Evolutionary conservation across 2,888 invertebrate species (phyloP).

Genomic region (Scaptomyza flava): DNA sequence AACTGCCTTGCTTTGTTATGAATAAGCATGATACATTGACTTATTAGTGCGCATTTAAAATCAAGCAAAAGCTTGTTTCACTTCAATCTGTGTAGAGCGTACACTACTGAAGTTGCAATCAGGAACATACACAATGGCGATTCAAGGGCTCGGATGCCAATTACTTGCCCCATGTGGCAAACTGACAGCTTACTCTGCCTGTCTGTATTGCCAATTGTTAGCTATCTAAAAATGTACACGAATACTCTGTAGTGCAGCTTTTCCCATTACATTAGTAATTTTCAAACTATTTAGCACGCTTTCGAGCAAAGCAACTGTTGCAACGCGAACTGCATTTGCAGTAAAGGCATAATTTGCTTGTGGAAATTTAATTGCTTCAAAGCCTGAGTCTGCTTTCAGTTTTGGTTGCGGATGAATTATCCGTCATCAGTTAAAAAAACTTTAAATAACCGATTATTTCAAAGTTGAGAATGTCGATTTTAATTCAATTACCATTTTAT

Average conservation of each 20-base stretch:
- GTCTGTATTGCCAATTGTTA: conserved; percentile 17
- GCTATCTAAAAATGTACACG: conserved; percentile 18
- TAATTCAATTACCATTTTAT: too few species aligned
- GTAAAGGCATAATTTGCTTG: conserved; percentile 1
- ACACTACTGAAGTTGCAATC: conserved; percentile 43
- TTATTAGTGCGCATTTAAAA: conserved; percentile 42
- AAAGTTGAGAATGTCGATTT: too few species aligned
- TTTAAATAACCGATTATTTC: too few species aligned
- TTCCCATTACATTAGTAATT: background rate
- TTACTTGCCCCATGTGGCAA: conserved; percentile 7
- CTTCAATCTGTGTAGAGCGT: conserved; percentile 1
- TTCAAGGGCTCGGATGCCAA: background rate
- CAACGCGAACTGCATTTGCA: background rate
- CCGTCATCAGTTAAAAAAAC: too few species aligned
- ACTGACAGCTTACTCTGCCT: conserved; percentile 2
- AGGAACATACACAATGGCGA: conserved; percentile 18
- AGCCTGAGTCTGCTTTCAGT: too few species aligned
- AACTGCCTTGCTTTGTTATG: conserved; percentile 29
- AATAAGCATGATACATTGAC: conserved; percentile 15
- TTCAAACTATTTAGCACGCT: conserved; percentile 16
- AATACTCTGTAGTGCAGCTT: background rate
- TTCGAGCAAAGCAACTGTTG: background rate
- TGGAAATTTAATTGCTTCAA: background rate
- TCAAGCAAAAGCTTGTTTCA: conserved; percentile 2
- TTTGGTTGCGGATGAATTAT: too few species aligned